Base-by-base conservation (phyloP, 1,140 invertebrate species). In the Drosophila santomea region DNA sequence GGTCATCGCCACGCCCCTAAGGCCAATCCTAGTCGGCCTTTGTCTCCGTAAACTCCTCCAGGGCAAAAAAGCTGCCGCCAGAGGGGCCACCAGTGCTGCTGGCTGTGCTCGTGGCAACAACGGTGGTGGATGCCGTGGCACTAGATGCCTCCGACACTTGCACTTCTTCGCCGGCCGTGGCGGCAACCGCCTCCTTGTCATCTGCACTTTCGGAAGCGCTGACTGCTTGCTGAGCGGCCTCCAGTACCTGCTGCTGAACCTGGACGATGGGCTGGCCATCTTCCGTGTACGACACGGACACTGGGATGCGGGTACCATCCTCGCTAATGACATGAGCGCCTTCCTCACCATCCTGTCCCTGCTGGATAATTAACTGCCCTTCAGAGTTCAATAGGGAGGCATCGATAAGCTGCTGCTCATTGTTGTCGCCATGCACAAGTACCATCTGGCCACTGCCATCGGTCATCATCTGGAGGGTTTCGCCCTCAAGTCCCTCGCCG, bases 401-500 rank as follows among this genome's bases (percentile, higher is more conserved):
- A 67, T 92, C 92, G 39, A 92, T 92, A 11, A 92, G 67, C 64
- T 92, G 92, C 35, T 91, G 83, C 52, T 92, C 91, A 80, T 92
- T 91, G 66, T 91, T 90, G 47, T 91, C 92, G 20, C 84, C 81
- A 61, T 92, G 92, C 2, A 92, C 92, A n/a, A 92, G 80, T 20
- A 92, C 92, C 92, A 92, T 92, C 55, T 92, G 92, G 35, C 91
- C 91, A 64, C 80, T 92, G 54, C 78, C 83, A 41, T 91, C 92
- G 47, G 85, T 91, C 83, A 92, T 92, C 92, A 92, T 92, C 78
- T 92, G 92, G 0, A 92, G 61, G 7, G 92, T 92, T 57, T 92
- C 91, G 32, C 91, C 91, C 50, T 92, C 92, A 3, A 92, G 58
- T 7, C 91, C 90, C 15, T 92, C 91, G 12, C 91, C 90, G 11